These are phyloP conservation scores for Sitta carolinensis DNA, from an alignment of 2,797 vertebrate species.

Conservation along the genomic window DNA sequence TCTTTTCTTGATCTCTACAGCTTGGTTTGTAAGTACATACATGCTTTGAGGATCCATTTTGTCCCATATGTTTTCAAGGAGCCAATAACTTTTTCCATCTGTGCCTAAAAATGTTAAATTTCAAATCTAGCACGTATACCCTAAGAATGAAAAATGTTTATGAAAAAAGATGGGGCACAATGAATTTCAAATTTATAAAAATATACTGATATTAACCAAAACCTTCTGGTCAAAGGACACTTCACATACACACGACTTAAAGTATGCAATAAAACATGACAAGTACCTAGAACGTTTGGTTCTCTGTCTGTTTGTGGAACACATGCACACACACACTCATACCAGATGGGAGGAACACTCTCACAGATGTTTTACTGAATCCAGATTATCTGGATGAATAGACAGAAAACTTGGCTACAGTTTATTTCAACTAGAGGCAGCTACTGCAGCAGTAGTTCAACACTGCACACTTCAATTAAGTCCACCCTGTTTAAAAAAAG, in stretches of 20 bases:
- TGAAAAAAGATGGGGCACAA: conserved; percentile 71
- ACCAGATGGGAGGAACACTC: conserved; percentile 30
- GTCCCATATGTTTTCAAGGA: conserved; percentile 70
- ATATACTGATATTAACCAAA: conserved; percentile 80
- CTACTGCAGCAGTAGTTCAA: conserved; percentile 71
- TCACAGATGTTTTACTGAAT: conserved; percentile 42
- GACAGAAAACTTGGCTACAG: conserved; percentile 68
- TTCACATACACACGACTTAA: conserved; percentile 73
- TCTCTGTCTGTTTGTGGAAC: conserved; percentile 63
- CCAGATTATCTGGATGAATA: conserved; percentile 69
- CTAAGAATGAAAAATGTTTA: conserved; percentile 67
- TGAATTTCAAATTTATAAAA: conserved; percentile 81
- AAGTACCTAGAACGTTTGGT: conserved; percentile 70
- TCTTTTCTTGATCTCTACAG: conserved; percentile 81
- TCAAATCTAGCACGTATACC: conserved; percentile 73
- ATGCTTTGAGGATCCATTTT: conserved; percentile 75
- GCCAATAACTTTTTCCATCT: conserved; percentile 76
- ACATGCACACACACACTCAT: conserved; percentile 25
- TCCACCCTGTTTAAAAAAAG: conserved; percentile 78
- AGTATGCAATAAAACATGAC: conserved; percentile 66
- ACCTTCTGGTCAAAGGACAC: conserved; percentile 74
- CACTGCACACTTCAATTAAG: conserved; percentile 72
- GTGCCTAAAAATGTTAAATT: conserved; percentile 79
- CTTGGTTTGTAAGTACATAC: conserved; percentile 81
- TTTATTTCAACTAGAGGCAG: conserved; percentile 75